Evolutionary conservation across 2,113 vertebrate genomes (phyloP), one percentile per base, ranked within the genome.

Genomic region (Albula glossodonta): DNA sequence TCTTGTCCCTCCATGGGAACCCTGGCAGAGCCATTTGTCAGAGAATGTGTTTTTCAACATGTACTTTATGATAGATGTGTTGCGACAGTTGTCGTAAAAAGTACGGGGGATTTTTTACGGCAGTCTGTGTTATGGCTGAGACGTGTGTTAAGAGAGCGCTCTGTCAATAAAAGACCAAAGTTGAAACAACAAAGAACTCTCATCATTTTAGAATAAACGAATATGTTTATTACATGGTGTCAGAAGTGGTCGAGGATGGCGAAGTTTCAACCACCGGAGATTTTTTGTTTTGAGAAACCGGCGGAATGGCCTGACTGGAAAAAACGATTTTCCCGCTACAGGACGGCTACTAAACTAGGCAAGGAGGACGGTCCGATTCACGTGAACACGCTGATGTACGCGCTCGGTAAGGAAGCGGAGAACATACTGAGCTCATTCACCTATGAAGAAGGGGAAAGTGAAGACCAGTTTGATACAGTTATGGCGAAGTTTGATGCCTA

Each of bases 371-470:
- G 74, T 2, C n/a, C 4, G 25, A n/a, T 78, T 9, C 10, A 78
- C 3, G 74, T 25, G 0, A 78, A 11, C 41, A 31, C 74, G 4
- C 41, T 9, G 7, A 2, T 78, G 5, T 78, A 78, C 25, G 74
- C 74, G 4, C 3, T 78, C 0, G 74, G 74, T 25, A 78, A 48
- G 4, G 74, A 78, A 25, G 74, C 74, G 12, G 74, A 78, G 74
- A 78, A 78, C 74, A 78, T 78, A n/a, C 19, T n/a, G 3, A 70
- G 63, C 0, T 79, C 85, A 4, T 88, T 88, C 79, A 22, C 51
- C 12, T 88, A 86, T 25, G 25, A 49, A 9, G 60, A 85, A 6
- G 79, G 82, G 41, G 25, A 25, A 17, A 60, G 79, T 50, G 50
- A 87, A 25, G 78, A 63, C 25, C 31, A 41, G 31, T 41, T 41